Conservation (phyloP, 1,140 invertebrate species). For the Trichonephila clavipes region DNA sequence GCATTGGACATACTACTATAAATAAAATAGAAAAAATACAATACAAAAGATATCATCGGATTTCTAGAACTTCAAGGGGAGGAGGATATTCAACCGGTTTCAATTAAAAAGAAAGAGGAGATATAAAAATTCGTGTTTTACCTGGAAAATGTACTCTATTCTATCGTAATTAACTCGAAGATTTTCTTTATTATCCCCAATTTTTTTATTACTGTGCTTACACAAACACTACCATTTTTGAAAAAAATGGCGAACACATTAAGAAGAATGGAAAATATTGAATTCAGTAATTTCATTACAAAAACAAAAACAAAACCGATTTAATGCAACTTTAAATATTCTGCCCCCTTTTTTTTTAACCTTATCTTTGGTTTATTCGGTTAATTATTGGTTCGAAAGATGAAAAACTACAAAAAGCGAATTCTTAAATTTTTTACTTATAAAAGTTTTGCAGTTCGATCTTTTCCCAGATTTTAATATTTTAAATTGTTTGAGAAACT, state of each 20-base stretch:
- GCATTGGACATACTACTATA: background rate
- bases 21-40: background rate
- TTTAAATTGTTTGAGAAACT: background rate
- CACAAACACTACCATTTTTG: background rate
- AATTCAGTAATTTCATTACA: background rate
- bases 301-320: background rate
- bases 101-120: background rate
- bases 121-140: background rate
- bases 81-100: background rate
- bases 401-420: background rate
- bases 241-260: background rate
- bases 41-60: background rate
- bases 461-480: background rate
- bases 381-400: background rate
- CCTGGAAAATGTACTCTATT: background rate
- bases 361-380: background rate
- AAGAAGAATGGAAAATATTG: background rate
- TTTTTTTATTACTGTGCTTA: background rate
- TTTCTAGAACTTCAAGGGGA: background rate
- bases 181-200: background rate
- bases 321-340: background rate
- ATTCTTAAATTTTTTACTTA: background rate
- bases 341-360: background rate
- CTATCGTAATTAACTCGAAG: background rate
- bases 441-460: background rate